Evolutionary conservation across 2,113 vertebrate species (phyloP), one percentile per base, ranked within the genome.

Genomic region (Gambusia affinis): DNA sequence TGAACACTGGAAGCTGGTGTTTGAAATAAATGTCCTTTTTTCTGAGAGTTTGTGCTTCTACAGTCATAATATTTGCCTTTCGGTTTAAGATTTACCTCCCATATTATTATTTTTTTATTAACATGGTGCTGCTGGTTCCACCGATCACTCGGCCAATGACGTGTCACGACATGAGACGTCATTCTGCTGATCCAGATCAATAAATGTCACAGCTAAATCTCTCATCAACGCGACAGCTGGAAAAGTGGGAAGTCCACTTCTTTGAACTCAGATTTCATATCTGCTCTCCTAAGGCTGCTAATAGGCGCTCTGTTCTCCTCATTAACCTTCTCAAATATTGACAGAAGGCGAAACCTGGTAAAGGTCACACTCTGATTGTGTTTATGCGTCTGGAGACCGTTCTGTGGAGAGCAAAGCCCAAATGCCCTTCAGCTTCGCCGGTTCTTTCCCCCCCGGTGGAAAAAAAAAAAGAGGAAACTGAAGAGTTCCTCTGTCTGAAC

Each of bases 271-370:
- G n/a, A 15, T 75, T 68, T 60, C 47, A 17, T 30, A 37, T 24
- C 61, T 7, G 19, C 17, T 71, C 65, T 33, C 39, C 27, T 24
- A 33, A 30, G 27, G 35, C 29, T 42, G 70, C 67, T 68, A 65
- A 72, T 22, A 28, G n/a, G 66, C n/a, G 30, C 62, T 42, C 64
- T 69, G 78, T 74, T 31, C 66, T 73, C 67, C 68, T 81, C 35
- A 75, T 81, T 83, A 83, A 68, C 65, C 78, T 72, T 70, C 73
- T 89, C 79, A 89, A 90, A 89, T 93, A 91, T 89, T 92, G 79
- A 87, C 83, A 51, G 76, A 0, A 1, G 54, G 60, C 4, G 44
- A 39, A 19, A 44, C 67, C 68, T 79, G 67, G 84, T 67, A 44
- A 80, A 83, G 66, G 67, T 57, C 70, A 39, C 0, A 1, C 75